A percentile compares a stretch with the other conserved stretches of the same genome.
Evolutionary conservation across 1,140 invertebrate species (phyloP).

Genomic region (Cheumatopsyche charites): DNA sequence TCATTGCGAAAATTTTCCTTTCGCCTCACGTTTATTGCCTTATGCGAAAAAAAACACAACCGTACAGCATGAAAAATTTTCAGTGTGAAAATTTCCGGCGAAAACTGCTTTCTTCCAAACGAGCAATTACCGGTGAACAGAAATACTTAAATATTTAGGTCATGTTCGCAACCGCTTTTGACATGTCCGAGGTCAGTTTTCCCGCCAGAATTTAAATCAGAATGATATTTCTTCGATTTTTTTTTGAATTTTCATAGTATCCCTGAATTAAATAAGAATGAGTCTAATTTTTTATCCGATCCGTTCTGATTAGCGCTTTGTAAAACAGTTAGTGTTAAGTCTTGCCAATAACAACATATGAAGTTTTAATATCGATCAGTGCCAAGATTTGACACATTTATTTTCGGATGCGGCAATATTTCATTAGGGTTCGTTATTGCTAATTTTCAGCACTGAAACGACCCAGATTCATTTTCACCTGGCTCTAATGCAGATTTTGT

Average conservation of each 20-base stretch:
- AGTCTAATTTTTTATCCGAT: not conserved
- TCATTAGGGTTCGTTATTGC: not conserved
- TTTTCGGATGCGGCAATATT: conserved; percentile 3
- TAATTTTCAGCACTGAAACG: not conserved
- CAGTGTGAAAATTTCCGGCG: not conserved
- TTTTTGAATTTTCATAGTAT: not conserved
- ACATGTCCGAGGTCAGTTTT: conserved; percentile 18
- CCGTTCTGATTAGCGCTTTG: not conserved
- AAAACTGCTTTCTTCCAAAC: not conserved
- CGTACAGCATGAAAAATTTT: not conserved
- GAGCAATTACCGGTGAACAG: not conserved
- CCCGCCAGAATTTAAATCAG: too few species aligned
- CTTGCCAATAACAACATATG: not conserved
- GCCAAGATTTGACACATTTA: conserved; percentile 19
- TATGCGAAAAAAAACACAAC: not conserved
- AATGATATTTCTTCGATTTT: too few species aligned
- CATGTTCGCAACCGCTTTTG: not conserved
- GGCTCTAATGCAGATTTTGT: conserved; percentile 1
- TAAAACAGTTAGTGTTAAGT: not conserved
- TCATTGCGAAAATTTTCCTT: too few species aligned
- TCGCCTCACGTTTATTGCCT: too few species aligned
- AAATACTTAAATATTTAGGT: conserved; percentile 11
- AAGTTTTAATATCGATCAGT: not conserved
- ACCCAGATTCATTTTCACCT: conserved; percentile 16
- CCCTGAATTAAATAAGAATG: not conserved